Base-by-base conservation (phyloP, 2,888 invertebrate species). In the Camponotus fellah region DNA sequence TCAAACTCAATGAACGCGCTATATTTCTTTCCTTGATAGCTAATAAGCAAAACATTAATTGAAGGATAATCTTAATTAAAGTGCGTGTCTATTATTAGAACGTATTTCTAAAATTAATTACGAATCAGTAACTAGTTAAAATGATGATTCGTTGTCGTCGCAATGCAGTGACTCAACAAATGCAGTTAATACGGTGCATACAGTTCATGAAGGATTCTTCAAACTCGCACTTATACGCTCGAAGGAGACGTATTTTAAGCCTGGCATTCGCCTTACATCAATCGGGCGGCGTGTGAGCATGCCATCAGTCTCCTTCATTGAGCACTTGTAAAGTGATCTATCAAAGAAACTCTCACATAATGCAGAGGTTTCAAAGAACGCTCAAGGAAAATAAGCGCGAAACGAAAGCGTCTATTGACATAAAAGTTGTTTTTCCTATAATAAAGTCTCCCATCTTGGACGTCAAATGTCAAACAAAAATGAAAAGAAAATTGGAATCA, bases 231-330 rank as follows among this genome's bases (percentile, higher is more conserved):
- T 71, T 37, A 9, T 43, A 60, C 21, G 46, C 17, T 64, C 71
- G 79, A 69, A 34, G 14, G 46, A 68, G 58, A 34, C 21, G 43
- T 80, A 80, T 80, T 71, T 80, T 80, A 62, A 80, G 79, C 21
- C 37, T 71, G 79, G 60, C 72, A 80, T 60, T 79, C 43, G 69
- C 43, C 17, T 69, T 60, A 34, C 69, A 79, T 69, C 79, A 69
- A 69, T 69, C 58, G 56, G n/a, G 60, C 46, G 60, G 26, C n/a
- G 43, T 32, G 58, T 43, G 43, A 56, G 56, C 14, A 60, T 79
- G 21, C 72, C 60, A 80, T 80, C 62, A 80, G 37, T 80, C 79
- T 80, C 72, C n/a, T 72, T 80, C 79, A 71, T 80, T 71, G 60
- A 62, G 46, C 79, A 60, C 60, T 80, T 46, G 79, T 80, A 71